Percentiles rank a stretch among this genome's conserved stretches.
Conservation (phyloP, 2,797 vertebrate species). For the Morelia viridis region DNA sequence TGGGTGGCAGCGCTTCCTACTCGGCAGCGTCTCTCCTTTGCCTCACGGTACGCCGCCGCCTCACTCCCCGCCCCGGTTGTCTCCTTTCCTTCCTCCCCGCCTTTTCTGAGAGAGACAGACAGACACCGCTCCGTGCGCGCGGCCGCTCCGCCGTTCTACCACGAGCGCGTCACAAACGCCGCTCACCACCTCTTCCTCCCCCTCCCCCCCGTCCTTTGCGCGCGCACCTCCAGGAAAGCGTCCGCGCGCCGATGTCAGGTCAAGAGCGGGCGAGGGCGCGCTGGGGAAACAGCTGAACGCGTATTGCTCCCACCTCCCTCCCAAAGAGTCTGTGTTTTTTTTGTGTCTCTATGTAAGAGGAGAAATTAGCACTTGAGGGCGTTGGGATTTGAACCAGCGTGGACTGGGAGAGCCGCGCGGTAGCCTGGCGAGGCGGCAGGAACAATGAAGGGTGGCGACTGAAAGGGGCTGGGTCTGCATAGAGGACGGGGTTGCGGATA, state of each 20-base stretch:
- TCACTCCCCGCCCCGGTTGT: constrained; percentile 12
- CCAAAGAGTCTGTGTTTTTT: neutral
- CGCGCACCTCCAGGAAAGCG: neutral
- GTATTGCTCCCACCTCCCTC: neutral
- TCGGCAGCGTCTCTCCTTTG: constrained; percentile 34
- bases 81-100: constrained; percentile 50
- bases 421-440: neutral
- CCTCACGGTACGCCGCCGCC: constrained; percentile 22
- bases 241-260: constrained; percentile 5
- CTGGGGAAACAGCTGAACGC: neutral
- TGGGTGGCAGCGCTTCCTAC: constrained; percentile 37
- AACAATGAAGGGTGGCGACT: constrained; percentile 38
- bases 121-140: constrained; percentile 52
- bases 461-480: constrained; percentile 19
- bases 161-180: constrained; percentile 23
- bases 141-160: constrained; percentile 30
- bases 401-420: neutral
- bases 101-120: neutral
- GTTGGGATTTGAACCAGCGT: constrained; percentile 15
- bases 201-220: neutral
- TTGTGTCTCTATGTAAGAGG: neutral
- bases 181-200: neutral
- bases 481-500: neutral
- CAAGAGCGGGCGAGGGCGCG: constrained; percentile 19
- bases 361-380: constrained; percentile 28